Percentiles rank a stretch among this genome's conserved stretches.
These are phyloP conservation scores for Theodoxus fluviatilis DNA, from an alignment of 2,888 invertebrate species.

Conservation along the genomic window DNA sequence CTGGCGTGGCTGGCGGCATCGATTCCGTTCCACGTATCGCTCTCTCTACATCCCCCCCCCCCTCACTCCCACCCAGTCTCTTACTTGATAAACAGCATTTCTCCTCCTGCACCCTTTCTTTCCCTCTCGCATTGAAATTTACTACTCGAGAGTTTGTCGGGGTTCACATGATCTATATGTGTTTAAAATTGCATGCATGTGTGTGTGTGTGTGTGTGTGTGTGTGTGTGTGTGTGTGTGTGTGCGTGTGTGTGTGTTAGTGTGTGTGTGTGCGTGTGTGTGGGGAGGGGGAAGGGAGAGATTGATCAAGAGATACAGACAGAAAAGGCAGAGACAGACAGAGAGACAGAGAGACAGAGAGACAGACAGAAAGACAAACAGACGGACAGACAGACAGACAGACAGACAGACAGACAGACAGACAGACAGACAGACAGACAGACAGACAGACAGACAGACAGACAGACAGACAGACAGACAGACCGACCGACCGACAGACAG, in stretches of 20 bases:
- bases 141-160: neutral
- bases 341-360: constrained; percentile 23
- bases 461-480: constrained; percentile 18
- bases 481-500: neutral
- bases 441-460: constrained; percentile 5
- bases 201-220: constrained; percentile 12
- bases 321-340: neutral
- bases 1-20: too few relatives aligned
- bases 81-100: neutral
- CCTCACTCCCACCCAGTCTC: neutral
- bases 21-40: too few relatives aligned
- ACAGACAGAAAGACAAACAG: constrained; percentile 23
- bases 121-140: neutral
- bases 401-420: constrained; percentile 21
- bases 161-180: neutral
- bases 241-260: too few relatives aligned
- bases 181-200: neutral
- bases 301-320: neutral
- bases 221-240: constrained; percentile 20
- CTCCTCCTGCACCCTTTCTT: neutral
- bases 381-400: constrained; percentile 15
- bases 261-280: neutral
- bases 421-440: constrained; percentile 8
- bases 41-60: neutral
- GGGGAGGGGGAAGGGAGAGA: neutral